phyloP scores from a whole-genome alignment of 2,113 vertebrate species.

The Pituophis catenifer region DNA sequence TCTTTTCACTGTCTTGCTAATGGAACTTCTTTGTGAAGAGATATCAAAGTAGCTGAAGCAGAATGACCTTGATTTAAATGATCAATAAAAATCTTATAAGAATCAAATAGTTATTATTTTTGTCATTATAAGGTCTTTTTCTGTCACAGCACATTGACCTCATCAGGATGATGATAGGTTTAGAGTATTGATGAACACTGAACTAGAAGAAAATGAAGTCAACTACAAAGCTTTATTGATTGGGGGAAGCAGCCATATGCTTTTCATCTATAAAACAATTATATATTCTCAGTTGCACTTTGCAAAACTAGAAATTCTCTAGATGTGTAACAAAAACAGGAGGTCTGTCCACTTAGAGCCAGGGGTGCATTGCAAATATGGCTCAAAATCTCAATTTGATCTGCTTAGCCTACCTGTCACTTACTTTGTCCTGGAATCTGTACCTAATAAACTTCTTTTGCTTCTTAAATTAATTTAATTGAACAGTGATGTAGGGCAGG shows the following conservation, averaged over 20 bases:
- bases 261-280: neutral
- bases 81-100: constrained; percentile 31
- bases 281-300: neutral
- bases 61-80: constrained; percentile 42
- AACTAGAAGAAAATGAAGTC: constrained; percentile 15
- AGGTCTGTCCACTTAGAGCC: neutral
- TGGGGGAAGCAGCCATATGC: neutral
- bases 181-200: neutral
- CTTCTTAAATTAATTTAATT: neutral
- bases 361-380: neutral
- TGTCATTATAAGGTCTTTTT: constrained; percentile 30
- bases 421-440: neutral
- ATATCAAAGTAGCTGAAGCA: constrained; percentile 17
- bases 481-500: neutral
- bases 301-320: neutral
- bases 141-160: constrained; percentile 12
- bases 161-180: constrained; percentile 22
- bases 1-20: neutral
- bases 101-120: constrained; percentile 40
- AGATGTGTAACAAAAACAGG: neutral
- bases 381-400: neutral
- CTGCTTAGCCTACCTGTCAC: neutral
- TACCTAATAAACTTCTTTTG: neutral
- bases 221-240: neutral
- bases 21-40: constrained; percentile 15